Evolutionary conservation across 2,888 invertebrate genomes (phyloP).

Genomic region (Dryococelus australis): DNA sequence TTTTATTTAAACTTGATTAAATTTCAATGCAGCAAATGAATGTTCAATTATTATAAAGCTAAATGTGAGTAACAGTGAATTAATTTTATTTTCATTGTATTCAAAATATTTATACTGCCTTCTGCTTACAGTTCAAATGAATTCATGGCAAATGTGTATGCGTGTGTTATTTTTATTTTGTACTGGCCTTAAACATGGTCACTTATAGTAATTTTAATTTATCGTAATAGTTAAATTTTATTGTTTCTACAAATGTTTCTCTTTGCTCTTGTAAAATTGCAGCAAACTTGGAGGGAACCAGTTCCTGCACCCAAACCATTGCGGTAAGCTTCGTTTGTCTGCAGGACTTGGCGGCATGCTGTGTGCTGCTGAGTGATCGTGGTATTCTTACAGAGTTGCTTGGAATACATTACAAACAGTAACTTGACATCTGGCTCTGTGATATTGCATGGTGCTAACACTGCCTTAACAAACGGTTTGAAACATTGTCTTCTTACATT

Average conservation of each 20-base stretch:
- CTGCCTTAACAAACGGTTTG: not conserved
- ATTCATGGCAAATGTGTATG: not conserved
- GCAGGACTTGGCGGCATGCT: slow-evolving; percentile 25
- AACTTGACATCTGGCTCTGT: slow-evolving; percentile 19
- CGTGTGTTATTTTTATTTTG: not conserved
- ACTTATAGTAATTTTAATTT: not conserved
- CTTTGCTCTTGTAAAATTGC: slow-evolving; percentile 41
- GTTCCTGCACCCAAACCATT: slow-evolving; percentile 48
- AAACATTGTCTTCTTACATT: not conserved
- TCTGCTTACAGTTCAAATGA: not conserved
- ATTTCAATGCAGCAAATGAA: no score
- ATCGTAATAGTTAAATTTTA: slow-evolving; percentile 12
- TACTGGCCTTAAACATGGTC: not conserved
- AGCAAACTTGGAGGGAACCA: slow-evolving; percentile 47
- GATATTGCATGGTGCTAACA: slow-evolving; percentile 33
- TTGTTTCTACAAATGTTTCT: slow-evolving; percentile 33
- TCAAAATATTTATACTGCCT: not conserved
- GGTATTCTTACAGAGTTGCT: not conserved
- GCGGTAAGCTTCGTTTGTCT: slow-evolving; percentile 45
- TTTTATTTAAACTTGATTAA: no score
- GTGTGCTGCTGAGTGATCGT: slow-evolving; percentile 18
- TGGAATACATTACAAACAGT: not conserved
- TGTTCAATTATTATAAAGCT: no score
- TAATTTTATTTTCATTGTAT: not conserved
- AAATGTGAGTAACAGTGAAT: not conserved